phyloP scores from a whole-genome alignment of 2,797 vertebrate species.

The Sebastes reedi region DNA sequence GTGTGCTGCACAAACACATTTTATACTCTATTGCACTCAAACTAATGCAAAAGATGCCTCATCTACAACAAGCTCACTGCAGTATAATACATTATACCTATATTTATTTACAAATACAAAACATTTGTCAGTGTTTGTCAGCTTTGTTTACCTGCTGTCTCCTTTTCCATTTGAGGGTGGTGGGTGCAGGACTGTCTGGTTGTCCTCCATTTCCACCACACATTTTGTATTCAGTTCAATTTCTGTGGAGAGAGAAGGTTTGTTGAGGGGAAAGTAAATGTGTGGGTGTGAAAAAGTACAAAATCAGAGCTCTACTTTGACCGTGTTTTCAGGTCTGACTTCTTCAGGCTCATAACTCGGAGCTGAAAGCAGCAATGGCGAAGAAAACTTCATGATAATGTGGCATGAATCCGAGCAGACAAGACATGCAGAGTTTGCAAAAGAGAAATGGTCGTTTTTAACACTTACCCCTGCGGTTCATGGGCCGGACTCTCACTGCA shows the following conservation, averaged over 20 bases:
- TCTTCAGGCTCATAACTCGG: conserved; percentile 23
- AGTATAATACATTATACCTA: background rate
- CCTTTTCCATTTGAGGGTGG: conserved; percentile 91
- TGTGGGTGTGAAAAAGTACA: conserved; percentile 27
- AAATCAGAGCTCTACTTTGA: conserved; percentile 17
- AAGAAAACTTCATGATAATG: conserved; percentile 62
- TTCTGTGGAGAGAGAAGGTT: conserved; percentile 85
- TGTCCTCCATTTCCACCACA: conserved; percentile 98
- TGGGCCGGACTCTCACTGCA: conserved; percentile 95
- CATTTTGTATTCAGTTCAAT: conserved; percentile 97
- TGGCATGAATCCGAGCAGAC: conserved; percentile 21
- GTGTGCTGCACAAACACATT: background rate
- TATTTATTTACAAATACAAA: background rate
- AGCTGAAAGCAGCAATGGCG: conserved; percentile 49
- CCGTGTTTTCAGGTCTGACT: conserved; percentile 35
- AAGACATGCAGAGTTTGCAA: background rate
- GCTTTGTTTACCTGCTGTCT: conserved; percentile 90
- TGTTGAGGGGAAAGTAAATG: conserved; percentile 36
- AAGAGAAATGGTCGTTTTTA: background rate
- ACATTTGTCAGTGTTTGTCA: conserved; percentile 8
- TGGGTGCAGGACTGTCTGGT: conserved; percentile 94
- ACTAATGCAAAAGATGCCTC: background rate
- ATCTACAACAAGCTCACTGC: background rate
- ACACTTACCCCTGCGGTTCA: conserved; percentile 95
- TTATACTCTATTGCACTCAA: background rate